Evolutionary conservation across 2,888 invertebrate species (phyloP), one percentile per base, ranked within the genome.

Genomic region (Spatulosminthurus flaviceps): DNA sequence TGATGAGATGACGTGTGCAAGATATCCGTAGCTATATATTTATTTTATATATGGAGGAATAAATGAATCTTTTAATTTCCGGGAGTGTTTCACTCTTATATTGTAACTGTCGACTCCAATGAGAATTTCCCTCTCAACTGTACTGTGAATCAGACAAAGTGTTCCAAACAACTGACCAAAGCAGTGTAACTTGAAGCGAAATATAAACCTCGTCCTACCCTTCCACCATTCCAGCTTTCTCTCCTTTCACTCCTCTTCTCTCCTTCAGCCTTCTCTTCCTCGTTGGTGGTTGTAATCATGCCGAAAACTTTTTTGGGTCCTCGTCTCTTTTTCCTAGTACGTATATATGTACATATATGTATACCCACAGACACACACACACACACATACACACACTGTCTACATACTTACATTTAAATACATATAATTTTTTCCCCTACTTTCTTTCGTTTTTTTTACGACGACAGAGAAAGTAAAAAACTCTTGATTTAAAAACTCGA

Each of bases 101-200:
- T 41, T 9, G 41, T 13, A 41, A 41, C 41, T 41, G 41, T 41
- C 41, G 41, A 61, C 61, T 61, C 9, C 61, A 61, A 61, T 21
- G 61, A 22, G 61, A 21, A 13, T 61, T 61, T 61, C 5, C 22
- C 22, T 61, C 61, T 61, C 61, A 61, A n/a, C 71, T 28, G 60
- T 34, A 67, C 64, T 72, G 75, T 70, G 76, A 79, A 67, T 71
- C 22, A 42, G 64, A 51, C 60, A 66, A 69, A 77, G 77, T 28
- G 73, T 67, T 78, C 71, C 64, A 72, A 77, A 81, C 74, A 61
- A 79, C 72, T 69, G 73, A 72, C 43, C 74, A 70, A 34, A 67
- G 26, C 24, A 26, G 67, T 42, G 79, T 77, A 80, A 80, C n/a
- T 19, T 22, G 64, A 13, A 64, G 21, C 29, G 22, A 66, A 22